phyloP scores from a whole-genome alignment of 1,140 invertebrate genomes.

The Melanaphis sacchari region DNA sequence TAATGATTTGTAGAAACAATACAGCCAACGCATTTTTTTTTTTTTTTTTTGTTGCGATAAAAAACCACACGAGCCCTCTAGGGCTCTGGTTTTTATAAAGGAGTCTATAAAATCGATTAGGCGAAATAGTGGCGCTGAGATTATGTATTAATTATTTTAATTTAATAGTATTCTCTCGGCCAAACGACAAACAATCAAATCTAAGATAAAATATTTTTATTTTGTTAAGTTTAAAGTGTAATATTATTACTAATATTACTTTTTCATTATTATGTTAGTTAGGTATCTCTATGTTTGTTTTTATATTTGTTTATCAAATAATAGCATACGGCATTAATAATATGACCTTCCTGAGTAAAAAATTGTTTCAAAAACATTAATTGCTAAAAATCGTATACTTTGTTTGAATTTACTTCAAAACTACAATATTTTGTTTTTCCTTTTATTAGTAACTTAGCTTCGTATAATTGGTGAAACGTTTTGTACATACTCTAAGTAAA shows the following conservation, averaged over 20 bases:
- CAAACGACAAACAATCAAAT: background rate
- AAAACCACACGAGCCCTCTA: background rate
- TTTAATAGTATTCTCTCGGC: background rate
- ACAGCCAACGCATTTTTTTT: background rate
- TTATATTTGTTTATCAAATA: background rate
- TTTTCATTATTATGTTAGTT: background rate
- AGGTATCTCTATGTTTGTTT: background rate
- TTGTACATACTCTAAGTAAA: background rate
- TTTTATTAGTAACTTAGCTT: background rate
- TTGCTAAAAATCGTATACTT: background rate
- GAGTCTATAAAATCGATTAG: background rate
- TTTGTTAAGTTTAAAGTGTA: background rate
- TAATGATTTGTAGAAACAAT: constrained; percentile 5
- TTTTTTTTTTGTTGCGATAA: background rate
- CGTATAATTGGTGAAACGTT: background rate
- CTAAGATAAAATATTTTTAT: background rate
- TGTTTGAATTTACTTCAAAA: background rate
- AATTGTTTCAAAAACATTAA: background rate
- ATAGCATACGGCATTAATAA: background rate
- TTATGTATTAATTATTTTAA: background rate
- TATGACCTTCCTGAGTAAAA: background rate
- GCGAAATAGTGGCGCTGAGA: background rate
- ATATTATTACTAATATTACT: background rate
- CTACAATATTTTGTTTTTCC: background rate
- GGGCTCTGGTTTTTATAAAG: background rate